Conservation (phyloP, 2,797 vertebrate species). For the Heteromormyrus szaboi region DNA sequence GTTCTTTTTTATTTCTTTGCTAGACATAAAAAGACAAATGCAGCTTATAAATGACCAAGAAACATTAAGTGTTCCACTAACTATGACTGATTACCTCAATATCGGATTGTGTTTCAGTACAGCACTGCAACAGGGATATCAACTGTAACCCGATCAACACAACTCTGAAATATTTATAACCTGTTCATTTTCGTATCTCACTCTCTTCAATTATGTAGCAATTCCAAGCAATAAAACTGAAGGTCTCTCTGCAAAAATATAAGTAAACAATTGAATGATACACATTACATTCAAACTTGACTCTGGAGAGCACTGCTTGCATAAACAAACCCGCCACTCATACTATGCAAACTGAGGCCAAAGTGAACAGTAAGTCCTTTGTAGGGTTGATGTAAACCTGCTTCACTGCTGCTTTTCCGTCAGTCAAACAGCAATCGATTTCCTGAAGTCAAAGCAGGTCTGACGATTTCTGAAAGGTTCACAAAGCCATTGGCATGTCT, state of each 20-base stretch:
- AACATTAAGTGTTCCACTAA: background rate
- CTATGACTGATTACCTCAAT: background rate
- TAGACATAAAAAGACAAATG: background rate
- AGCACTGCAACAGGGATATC: background rate
- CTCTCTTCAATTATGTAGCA: constrained; percentile 3
- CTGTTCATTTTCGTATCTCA: background rate
- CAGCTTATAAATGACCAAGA: background rate
- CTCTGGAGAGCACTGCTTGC: background rate
- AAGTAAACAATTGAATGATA: background rate
- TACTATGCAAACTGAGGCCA: no score
- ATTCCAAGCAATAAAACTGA: background rate
- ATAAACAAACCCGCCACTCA: background rate
- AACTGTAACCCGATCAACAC: background rate
- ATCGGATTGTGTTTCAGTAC: background rate
- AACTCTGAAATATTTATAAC: constrained; percentile 19
- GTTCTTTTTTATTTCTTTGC: background rate
- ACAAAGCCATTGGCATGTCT: background rate
- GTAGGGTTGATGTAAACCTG: background rate
- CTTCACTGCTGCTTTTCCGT: background rate
- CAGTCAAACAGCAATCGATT: background rate
- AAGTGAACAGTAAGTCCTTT: background rate
- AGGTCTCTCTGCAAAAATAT: background rate
- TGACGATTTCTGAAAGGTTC: background rate
- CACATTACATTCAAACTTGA: background rate
- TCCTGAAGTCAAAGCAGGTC: background rate